These are phyloP conservation scores for Incurvaria masculella DNA, from an alignment of 2,888 invertebrate species.

Conservation along the genomic window DNA sequence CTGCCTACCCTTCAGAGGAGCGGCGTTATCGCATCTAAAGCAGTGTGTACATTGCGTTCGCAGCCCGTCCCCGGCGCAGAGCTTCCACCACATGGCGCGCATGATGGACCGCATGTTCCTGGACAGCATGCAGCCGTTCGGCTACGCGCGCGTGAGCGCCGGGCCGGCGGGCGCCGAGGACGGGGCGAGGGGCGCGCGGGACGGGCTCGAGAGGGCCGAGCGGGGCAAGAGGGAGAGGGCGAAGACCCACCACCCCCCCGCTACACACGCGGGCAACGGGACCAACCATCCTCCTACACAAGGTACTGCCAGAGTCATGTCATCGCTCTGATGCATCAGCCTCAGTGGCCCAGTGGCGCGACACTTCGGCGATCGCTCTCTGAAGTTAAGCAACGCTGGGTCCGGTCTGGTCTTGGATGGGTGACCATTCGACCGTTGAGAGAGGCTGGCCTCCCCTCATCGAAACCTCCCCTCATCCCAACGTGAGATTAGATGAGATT, in stretches of 20 bases:
- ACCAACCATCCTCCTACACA: constrained; percentile 46
- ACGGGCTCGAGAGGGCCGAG: constrained; percentile 12
- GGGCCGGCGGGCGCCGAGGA: constrained; percentile 25
- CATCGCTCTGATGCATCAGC: too few relatives aligned
- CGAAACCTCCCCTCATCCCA: too few relatives aligned
- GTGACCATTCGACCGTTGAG: too few relatives aligned
- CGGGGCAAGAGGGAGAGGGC: constrained; percentile 26
- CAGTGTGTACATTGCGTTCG: constrained; percentile 9
- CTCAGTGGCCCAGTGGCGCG: too few relatives aligned
- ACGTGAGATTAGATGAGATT: too few relatives aligned
- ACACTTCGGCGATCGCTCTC: too few relatives aligned
- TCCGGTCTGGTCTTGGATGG: too few relatives aligned
- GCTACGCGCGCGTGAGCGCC: constrained; percentile 61
- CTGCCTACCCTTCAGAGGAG: too few relatives aligned
- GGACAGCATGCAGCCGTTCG: constrained; percentile 64
- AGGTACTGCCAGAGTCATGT: constrained; percentile 27
- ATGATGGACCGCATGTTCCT: constrained; percentile 73
- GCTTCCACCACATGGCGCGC: constrained; percentile 66
- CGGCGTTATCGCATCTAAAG: not conserved
- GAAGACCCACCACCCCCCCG: constrained; percentile 19
- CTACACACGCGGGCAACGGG: constrained; percentile 33
- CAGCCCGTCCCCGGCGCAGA: constrained; percentile 54
- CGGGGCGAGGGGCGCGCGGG: constrained; percentile 4
- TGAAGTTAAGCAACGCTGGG: too few relatives aligned
- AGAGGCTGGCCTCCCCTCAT: too few relatives aligned